Evolutionary conservation across 2,113 vertebrate genomes (phyloP).

Genomic region (Euleptes europaea): DNA sequence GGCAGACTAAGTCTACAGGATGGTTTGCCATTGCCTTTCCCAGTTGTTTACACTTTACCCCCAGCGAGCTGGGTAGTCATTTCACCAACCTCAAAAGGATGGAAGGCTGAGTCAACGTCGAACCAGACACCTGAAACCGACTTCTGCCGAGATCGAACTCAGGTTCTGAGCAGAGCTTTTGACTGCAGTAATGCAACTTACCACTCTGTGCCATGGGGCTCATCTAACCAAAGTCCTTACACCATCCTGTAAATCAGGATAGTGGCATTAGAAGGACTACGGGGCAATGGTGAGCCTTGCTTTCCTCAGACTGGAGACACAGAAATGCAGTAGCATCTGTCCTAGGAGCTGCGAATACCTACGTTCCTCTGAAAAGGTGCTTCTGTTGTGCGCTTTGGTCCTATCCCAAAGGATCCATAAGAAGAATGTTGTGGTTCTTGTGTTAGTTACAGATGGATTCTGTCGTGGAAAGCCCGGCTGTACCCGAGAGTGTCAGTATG

Average conservation of each 20-base stretch:
- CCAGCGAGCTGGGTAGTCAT: too few species aligned
- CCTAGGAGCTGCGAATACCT: background rate
- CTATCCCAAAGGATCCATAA: rapidly evolving
- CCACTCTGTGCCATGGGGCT: too few species aligned
- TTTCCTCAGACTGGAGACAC: background rate
- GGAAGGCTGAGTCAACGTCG: too few species aligned
- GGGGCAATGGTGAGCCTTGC: background rate
- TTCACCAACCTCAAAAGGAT: too few species aligned
- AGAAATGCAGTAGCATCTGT: background rate
- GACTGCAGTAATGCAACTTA: too few species aligned
- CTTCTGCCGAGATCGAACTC: too few species aligned
- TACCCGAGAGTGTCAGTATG: background rate
- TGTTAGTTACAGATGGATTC: constrained; percentile 55
- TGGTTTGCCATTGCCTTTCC: too few species aligned
- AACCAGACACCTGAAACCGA: too few species aligned
- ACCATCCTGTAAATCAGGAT: background rate
- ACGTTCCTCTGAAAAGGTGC: background rate
- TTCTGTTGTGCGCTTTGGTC: background rate
- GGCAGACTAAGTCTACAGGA: too few species aligned
- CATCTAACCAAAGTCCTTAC: background rate
- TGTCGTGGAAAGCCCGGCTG: background rate
- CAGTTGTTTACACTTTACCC: too few species aligned
- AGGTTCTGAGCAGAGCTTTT: too few species aligned
- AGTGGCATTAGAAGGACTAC: background rate
- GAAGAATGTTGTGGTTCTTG: background rate